Base-by-base conservation (phyloP, 2,888 invertebrate genomes). In the Conus canariensis region DNA sequence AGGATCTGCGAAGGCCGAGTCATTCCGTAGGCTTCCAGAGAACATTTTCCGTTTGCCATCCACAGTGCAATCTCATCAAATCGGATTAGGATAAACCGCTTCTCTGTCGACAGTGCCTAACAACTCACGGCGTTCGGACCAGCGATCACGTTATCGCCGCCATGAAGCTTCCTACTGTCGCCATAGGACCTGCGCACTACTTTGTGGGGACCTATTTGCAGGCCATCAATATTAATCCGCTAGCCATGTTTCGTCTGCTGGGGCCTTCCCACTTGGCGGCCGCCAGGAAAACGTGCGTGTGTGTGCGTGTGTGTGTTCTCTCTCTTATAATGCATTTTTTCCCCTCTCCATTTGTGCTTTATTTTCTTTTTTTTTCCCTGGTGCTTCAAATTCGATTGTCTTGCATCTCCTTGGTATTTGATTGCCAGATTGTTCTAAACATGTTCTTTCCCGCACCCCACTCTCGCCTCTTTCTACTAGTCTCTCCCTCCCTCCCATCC, bases 141-240 rank as follows among this genome's bases (percentile, higher is more conserved):
- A 56, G 59, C 58, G 74, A 56, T 87, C 74, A 77, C 74, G 87
- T 87, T 70, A 83, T 56, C 5, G 89, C 89, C 89, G 85, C 88
- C 85, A 89, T 89, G 70, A 89, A 83, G 85, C 85, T 89, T 85
- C 58, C 64, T 16, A n/a, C 74, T 58, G 89, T 89, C 89, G 56
- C 89, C 89, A 89, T 89, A 83, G 89, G 89, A 89, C 59, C 70
- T 77, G 58, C 30, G 89, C 89, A 89, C 85, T 89, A 85, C 74
- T 89, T 89, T 85, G 10, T 22, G 12, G 64, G 64, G 22, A 64
- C 22, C 30, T 60, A 22, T 45, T 45, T 14, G n/a, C 56, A 6
- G 25, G 58, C 14, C 16, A 70, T 87, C 19, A 45, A 77, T 88
- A 88, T 88, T 70, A 45, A 14, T 88, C 74, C 74, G 88, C 74